These are phyloP conservation scores for Xenus cinereus DNA, from an alignment of 2,113 vertebrate species.

Conservation along the genomic window DNA sequence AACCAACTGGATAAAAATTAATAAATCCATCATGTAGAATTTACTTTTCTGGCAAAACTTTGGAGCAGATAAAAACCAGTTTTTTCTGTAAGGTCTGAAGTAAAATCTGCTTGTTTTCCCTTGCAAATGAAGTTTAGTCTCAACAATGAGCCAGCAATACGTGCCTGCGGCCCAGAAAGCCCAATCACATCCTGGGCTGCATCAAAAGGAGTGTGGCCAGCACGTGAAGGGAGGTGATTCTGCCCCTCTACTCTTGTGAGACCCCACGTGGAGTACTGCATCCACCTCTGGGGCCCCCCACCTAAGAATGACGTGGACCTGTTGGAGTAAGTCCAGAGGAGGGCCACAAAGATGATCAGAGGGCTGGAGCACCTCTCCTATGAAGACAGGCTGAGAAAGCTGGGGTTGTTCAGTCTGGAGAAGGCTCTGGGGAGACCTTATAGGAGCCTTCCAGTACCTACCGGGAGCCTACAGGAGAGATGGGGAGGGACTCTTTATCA, in stretches of 20 bases:
- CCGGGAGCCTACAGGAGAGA: neutral
- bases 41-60: neutral
- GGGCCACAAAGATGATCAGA: neutral
- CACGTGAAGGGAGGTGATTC: neutral
- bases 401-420: neutral
- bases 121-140: neutral
- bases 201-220: neutral
- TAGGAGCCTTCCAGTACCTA: neutral
- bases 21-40: neutral
- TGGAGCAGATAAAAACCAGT: neutral
- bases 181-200: neutral
- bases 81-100: neutral
- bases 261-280: neutral
- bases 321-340: neutral
- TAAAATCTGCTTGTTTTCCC: neutral
- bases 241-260: neutral
- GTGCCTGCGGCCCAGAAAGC: neutral
- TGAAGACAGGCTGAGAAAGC: neutral
- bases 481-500: neutral
- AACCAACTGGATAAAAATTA: neutral
- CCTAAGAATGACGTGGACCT: neutral
- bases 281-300: neutral
- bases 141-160: neutral
- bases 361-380: neutral
- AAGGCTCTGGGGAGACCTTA: neutral